Evolutionary conservation across 2,888 invertebrate genomes (phyloP).

Genomic region (Agrochola macilenta): DNA sequence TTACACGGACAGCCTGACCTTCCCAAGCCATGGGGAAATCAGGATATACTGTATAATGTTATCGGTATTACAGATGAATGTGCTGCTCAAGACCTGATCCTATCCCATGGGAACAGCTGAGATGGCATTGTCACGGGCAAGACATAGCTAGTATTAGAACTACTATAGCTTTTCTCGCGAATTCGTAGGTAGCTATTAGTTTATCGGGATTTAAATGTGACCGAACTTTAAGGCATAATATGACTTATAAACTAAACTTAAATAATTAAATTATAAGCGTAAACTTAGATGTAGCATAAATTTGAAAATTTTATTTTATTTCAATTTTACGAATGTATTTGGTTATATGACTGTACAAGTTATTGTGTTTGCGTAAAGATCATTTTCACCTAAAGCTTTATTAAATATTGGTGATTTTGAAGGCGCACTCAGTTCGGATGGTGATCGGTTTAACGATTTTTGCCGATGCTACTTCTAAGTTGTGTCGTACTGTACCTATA

Average conservation of each 20-base stretch:
- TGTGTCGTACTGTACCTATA: too few species aligned
- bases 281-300: too few species aligned
- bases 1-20: constrained; percentile 35
- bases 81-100: constrained; percentile 20
- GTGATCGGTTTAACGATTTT: too few species aligned
- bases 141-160: not conserved
- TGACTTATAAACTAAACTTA: not conserved
- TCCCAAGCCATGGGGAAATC: constrained; percentile 47
- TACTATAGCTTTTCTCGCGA: not conserved
- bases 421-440: too few species aligned
- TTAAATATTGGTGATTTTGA: too few species aligned
- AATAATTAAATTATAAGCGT: not conserved
- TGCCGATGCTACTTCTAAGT: too few species aligned
- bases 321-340: too few species aligned
- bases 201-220: not conserved
- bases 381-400: too few species aligned
- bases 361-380: too few species aligned
- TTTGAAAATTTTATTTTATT: too few species aligned
- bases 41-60: constrained; percentile 42
- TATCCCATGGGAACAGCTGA: constrained; percentile 44
- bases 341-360: too few species aligned
- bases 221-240: not conserved
- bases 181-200: not conserved
- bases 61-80: constrained; percentile 38
- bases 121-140: constrained; percentile 28